phyloP scores from a whole-genome alignment of 1,140 invertebrate species.

The Diuraphis noxia region DNA sequence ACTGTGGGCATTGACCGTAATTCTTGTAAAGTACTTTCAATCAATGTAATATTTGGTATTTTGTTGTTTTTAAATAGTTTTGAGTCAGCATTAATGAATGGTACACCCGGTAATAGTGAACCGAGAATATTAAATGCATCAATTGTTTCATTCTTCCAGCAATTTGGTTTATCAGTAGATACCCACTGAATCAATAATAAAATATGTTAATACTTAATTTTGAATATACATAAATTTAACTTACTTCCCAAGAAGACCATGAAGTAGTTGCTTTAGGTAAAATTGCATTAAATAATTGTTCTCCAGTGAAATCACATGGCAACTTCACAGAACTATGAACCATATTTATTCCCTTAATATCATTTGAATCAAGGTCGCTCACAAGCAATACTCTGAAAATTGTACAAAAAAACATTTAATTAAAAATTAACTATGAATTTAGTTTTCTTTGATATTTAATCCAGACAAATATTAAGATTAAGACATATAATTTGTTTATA shows the following conservation, averaged over 20 bases:
- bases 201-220: not conserved
- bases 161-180: conserved; percentile 16
- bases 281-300: conserved; percentile 33
- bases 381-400: conserved; percentile 52
- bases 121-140: conserved; percentile 49
- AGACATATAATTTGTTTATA: not conserved
- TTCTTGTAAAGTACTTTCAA: conserved; percentile 29
- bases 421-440: not conserved
- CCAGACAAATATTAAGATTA: not conserved
- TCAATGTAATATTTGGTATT: conserved; percentile 37
- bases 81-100: conserved; percentile 26
- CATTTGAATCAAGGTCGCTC: conserved; percentile 20
- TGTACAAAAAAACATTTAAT: not conserved
- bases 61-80: conserved; percentile 29
- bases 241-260: conserved; percentile 47
- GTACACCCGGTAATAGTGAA: conserved; percentile 22
- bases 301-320: conserved; percentile 40
- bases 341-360: conserved; percentile 16
- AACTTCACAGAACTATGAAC: conserved; percentile 36
- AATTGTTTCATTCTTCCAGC: conserved; percentile 14
- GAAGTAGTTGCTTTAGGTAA: not conserved
- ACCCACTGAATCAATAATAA: conserved; percentile 27
- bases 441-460: not conserved
- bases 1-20: conserved; percentile 24
- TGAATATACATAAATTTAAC: not conserved